Evolutionary conservation across 92 coral and sea anemone species (phyloP).

Genomic region (Galaxea fascicularis): DNA sequence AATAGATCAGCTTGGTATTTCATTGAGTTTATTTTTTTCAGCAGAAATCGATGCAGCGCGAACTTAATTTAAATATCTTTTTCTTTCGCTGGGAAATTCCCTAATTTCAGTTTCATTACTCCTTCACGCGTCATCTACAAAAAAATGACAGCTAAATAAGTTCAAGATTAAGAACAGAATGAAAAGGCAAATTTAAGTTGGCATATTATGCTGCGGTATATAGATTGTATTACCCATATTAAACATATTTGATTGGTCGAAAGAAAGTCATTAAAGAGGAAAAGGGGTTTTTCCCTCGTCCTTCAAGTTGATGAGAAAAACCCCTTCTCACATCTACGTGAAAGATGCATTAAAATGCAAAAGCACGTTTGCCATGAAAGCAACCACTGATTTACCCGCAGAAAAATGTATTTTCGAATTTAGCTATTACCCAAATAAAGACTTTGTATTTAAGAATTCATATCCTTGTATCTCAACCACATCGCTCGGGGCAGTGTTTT

Average conservation of each 20-base stretch:
- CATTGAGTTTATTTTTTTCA: too few relatives aligned
- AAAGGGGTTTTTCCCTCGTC: too few relatives aligned
- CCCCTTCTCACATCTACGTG: not conserved
- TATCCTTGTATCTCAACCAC: not conserved
- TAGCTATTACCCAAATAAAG: not conserved
- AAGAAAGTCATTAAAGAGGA: not conserved
- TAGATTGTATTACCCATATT: not conserved
- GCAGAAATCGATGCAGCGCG: too few relatives aligned
- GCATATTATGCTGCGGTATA: not conserved
- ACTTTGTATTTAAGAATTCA: not conserved
- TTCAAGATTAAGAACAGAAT: not conserved
- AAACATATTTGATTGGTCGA: not conserved
- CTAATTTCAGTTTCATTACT: too few relatives aligned
- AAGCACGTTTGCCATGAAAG: not conserved
- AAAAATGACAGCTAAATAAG: too few relatives aligned
- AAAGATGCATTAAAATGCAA: not conserved
- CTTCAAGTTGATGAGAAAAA: not conserved
- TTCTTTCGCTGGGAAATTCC: too few relatives aligned
- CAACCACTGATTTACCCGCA: not conserved
- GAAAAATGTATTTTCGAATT: not conserved
- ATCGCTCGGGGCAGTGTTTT: not conserved
- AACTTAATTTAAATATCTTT: too few relatives aligned
- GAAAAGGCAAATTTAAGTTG: not conserved
- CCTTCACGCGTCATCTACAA: too few relatives aligned
- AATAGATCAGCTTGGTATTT: too few relatives aligned